Evolutionary conservation across 2,888 invertebrate genomes (phyloP).

Genomic region (Phaonia tiefii): DNA sequence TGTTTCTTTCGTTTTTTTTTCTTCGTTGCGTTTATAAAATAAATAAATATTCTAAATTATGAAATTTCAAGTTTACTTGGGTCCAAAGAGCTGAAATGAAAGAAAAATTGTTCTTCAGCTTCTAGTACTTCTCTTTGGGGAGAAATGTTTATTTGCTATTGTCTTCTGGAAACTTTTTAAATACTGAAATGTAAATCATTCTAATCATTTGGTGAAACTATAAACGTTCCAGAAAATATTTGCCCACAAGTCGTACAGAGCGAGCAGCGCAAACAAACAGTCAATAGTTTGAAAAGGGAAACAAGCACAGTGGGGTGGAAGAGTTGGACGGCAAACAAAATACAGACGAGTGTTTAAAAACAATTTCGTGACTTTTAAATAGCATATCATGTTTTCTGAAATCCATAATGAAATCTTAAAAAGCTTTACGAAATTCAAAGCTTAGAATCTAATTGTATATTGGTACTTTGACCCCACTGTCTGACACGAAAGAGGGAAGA

Average conservation of each 20-base stretch:
- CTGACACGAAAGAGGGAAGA: too few species aligned
- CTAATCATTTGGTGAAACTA: slow-evolving; percentile 23
- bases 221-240: neutral
- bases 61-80: slow-evolving; percentile 58
- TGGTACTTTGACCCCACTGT: too few species aligned
- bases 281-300: neutral
- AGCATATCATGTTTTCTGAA: too few species aligned
- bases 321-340: too few species aligned
- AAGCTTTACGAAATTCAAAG: too few species aligned
- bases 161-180: slow-evolving; percentile 44
- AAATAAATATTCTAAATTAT: slow-evolving; percentile 61
- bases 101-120: slow-evolving; percentile 13
- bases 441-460: too few species aligned
- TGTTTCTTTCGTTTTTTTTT: slow-evolving; percentile 49
- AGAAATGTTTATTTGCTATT: slow-evolving; percentile 59
- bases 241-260: neutral
- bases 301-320: too few species aligned
- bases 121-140: slow-evolving; percentile 50
- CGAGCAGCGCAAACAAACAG: neutral
- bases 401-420: too few species aligned
- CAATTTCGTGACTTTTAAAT: too few species aligned
- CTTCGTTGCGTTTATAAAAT: slow-evolving; percentile 47
- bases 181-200: slow-evolving; percentile 25
- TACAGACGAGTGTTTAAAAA: too few species aligned
- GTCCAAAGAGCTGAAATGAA: slow-evolving; percentile 6